These are phyloP conservation scores for Nannoperca obscura DNA, from an alignment of 2,797 vertebrate genomes.

Conservation along the genomic window DNA sequence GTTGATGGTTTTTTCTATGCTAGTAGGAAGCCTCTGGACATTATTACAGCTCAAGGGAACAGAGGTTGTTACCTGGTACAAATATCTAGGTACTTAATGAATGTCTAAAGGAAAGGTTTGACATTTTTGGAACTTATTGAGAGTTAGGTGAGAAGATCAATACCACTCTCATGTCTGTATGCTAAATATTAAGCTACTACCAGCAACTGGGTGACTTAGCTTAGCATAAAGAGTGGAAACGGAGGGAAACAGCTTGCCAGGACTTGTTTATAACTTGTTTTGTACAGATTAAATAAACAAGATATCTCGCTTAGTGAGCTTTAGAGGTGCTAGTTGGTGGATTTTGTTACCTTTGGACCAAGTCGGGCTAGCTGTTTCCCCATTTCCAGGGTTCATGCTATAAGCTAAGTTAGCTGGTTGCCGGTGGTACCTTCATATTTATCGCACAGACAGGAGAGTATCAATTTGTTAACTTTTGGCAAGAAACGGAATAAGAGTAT, in stretches of 20 bases:
- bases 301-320: not conserved
- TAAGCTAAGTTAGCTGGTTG: conserved; percentile 4
- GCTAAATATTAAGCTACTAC: not conserved
- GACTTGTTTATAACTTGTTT: not conserved
- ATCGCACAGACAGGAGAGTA: too few species aligned
- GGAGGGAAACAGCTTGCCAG: not conserved
- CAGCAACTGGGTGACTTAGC: not conserved
- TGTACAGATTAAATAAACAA: not conserved
- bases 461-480: not conserved
- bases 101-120: not conserved
- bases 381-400: not conserved
- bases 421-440: not conserved
- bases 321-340: not conserved
- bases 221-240: not conserved
- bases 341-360: not conserved
- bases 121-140: not conserved
- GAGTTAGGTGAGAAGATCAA: not conserved
- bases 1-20: not conserved
- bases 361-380: not conserved
- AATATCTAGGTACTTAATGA: not conserved
- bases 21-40: not conserved
- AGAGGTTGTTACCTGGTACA: not conserved
- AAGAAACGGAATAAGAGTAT: not conserved
- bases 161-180: not conserved
- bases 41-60: not conserved